Evolutionary conservation across 2,113 vertebrate species (phyloP).

Genomic region (Rhombomys opimus): DNA sequence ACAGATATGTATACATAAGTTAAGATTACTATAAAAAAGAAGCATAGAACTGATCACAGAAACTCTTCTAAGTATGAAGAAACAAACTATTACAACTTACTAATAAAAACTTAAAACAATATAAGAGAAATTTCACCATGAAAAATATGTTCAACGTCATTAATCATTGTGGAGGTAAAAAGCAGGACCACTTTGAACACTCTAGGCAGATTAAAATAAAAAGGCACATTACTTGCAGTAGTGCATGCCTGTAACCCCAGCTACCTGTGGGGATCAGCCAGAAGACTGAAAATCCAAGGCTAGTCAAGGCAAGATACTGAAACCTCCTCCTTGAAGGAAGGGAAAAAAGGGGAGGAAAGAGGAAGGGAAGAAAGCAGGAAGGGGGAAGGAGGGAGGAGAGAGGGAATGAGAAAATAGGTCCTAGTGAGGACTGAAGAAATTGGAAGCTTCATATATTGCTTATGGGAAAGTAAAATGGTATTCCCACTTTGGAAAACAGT

Average conservation of each 20-base stretch:
- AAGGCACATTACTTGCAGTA: background rate
- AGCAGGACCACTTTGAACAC: background rate
- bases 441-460: background rate
- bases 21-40: constrained; percentile 14
- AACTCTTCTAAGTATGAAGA: constrained; percentile 34
- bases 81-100: constrained; percentile 17
- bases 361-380: no score
- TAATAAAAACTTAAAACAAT: background rate
- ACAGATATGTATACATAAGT: background rate
- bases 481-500: background rate
- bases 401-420: background rate
- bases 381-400: background rate
- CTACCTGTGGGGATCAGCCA: background rate
- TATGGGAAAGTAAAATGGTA: background rate
- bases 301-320: background rate
- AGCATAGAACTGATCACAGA: constrained; percentile 16
- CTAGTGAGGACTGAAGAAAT: background rate
- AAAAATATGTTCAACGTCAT: background rate
- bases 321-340: background rate
- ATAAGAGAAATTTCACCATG: background rate
- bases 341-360: background rate
- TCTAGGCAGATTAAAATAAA: background rate
- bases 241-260: background rate
- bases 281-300: background rate
- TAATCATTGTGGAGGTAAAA: background rate